These are phyloP conservation scores for Rhombomys opimus DNA, from an alignment of 2,113 vertebrate species.

Conservation along the genomic window DNA sequence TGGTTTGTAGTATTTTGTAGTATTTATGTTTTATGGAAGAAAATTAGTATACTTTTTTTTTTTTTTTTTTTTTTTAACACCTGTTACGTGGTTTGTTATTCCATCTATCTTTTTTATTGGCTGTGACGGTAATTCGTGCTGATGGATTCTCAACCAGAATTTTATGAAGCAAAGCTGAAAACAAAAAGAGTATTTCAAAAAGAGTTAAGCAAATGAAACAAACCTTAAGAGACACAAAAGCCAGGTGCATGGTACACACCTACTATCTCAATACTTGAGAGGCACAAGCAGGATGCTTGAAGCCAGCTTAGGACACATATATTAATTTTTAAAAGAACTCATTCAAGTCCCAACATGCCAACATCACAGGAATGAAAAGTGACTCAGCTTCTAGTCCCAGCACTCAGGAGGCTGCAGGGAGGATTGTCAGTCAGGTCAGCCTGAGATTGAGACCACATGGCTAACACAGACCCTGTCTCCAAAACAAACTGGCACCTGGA, in stretches of 20 bases:
- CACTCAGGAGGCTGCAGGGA: not conserved
- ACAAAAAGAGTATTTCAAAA: constrained; percentile 49
- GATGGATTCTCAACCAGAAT: constrained; percentile 91
- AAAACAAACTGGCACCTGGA: not conserved
- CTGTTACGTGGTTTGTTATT: constrained; percentile 87
- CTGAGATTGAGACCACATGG: not conserved
- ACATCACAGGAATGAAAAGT: not conserved
- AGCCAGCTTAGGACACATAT: not conserved
- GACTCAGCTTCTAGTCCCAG: not conserved
- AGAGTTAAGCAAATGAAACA: constrained; percentile 11
- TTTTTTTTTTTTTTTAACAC: constrained; percentile 75
- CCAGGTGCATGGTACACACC: not conserved
- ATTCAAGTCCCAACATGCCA: not conserved
- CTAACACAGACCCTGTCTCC: not conserved
- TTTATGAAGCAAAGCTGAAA: constrained; percentile 93
- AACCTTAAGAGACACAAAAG: not conserved
- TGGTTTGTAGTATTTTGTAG: not conserved
- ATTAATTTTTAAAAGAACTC: not conserved
- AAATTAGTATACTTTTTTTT: not conserved
- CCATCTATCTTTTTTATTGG: constrained; percentile 96
- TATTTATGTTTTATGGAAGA: constrained; percentile 5
- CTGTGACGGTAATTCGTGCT: constrained; percentile 89
- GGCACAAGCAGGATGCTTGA: not conserved
- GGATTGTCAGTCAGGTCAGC: not conserved
- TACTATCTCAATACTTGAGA: not conserved